phyloP scores from a whole-genome alignment of 2,797 vertebrate species.

The Muscicapa comitata region DNA sequence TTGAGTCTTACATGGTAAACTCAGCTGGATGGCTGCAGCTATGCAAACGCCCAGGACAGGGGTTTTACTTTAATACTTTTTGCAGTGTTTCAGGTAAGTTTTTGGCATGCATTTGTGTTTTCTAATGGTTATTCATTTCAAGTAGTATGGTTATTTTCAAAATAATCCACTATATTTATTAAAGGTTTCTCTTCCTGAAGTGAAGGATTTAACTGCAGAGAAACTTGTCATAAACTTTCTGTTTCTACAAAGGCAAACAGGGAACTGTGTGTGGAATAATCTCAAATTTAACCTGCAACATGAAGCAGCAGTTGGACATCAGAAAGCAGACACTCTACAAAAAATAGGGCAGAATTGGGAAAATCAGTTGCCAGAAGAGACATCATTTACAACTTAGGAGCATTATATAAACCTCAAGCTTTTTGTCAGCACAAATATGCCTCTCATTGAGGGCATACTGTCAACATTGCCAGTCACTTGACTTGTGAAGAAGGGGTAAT shows the following conservation, averaged over 20 bases:
- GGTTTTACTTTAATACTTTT: not conserved
- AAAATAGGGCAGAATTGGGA: not conserved
- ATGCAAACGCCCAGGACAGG: not conserved
- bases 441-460: accelerated
- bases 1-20: not conserved
- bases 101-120: not conserved
- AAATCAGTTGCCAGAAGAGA: not conserved
- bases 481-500: not conserved
- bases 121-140: not conserved
- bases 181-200: not conserved
- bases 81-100: not conserved
- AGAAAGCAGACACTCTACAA: not conserved
- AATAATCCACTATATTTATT: not conserved
- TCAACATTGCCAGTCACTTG: not conserved
- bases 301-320: not conserved
- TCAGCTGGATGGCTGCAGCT: not conserved
- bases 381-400: not conserved
- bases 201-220: not conserved
- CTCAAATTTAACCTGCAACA: not conserved
- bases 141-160: not conserved
- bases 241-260: not conserved
- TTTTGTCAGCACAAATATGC: not conserved
- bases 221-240: not conserved
- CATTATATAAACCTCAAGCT: not conserved
- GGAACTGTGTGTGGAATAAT: not conserved